Evolutionary conservation across 2,888 invertebrate species (phyloP).

Genomic region (Heliothis peltigera): DNA sequence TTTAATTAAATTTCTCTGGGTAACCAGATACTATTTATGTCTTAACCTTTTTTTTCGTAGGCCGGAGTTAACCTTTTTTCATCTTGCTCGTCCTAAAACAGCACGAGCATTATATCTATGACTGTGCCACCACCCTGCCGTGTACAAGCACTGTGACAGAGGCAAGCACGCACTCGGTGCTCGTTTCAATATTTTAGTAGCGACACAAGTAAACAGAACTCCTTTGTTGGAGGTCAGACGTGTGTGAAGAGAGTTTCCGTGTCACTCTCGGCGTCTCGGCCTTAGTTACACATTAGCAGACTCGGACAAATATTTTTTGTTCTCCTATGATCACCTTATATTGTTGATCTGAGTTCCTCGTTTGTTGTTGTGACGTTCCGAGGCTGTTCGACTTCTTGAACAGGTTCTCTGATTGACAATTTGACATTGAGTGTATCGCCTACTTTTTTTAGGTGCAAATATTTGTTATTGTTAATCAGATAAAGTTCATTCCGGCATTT

Average conservation of each 20-base stretch:
- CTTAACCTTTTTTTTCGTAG: too few species aligned
- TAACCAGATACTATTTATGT: too few species aligned
- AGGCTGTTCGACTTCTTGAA: slow-evolving; percentile 53
- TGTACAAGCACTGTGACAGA: slow-evolving; percentile 74
- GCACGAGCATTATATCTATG: slow-evolving; percentile 47
- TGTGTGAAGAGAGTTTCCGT: slow-evolving; percentile 89
- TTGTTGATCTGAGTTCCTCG: slow-evolving; percentile 75
- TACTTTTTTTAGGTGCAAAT: slow-evolving; percentile 5
- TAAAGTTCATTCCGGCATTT: slow-evolving; percentile 2
- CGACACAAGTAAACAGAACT: slow-evolving; percentile 86
- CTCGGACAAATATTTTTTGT: slow-evolving; percentile 86
- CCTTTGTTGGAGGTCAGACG: slow-evolving; percentile 88
- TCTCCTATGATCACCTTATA: slow-evolving; percentile 84
- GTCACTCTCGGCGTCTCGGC: slow-evolving; percentile 82
- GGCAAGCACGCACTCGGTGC: slow-evolving; percentile 81
- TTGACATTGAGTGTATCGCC: slow-evolving; percentile 27
- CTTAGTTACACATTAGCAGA: slow-evolving; percentile 87
- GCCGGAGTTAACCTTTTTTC: not conserved
- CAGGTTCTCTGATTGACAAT: slow-evolving; percentile 51
- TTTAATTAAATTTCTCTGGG: too few species aligned
- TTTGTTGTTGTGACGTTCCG: slow-evolving; percentile 74
- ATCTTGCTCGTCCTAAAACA: not conserved
- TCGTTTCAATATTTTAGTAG: slow-evolving; percentile 89
- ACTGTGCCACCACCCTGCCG: slow-evolving; percentile 62
- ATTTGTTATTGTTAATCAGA: slow-evolving; percentile 16